These are phyloP conservation scores for Hippocampus kuda DNA, from an alignment of 2,797 vertebrate genomes.

Conservation along the genomic window DNA sequence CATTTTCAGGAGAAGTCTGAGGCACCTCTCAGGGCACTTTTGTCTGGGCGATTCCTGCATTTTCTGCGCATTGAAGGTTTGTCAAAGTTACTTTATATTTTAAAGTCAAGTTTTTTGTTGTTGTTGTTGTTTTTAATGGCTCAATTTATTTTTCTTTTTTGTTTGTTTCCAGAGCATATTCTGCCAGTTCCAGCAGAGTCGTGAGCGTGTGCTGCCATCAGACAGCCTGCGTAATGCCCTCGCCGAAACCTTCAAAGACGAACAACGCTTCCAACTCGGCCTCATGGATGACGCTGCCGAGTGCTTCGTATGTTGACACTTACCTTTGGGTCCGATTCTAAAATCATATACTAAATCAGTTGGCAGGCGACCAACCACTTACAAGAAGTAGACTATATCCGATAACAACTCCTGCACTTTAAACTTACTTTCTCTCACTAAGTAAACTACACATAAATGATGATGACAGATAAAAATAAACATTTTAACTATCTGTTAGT, in stretches of 20 bases:
- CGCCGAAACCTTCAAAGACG: slow-evolving; percentile 94
- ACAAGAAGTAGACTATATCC: not conserved
- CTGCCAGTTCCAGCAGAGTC: slow-evolving; percentile 90
- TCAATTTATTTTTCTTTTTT: no score
- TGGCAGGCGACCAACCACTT: not conserved
- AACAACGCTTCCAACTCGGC: slow-evolving; percentile 94
- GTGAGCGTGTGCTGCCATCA: slow-evolving; percentile 88
- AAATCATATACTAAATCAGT: not conserved
- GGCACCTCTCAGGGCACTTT: slow-evolving; percentile 85
- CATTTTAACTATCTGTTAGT: no score
- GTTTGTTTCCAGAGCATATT: slow-evolving; percentile 77
- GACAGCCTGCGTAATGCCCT: slow-evolving; percentile 90
- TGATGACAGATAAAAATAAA: no score
- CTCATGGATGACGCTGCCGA: slow-evolving; percentile 98
- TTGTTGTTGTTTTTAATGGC: not conserved
- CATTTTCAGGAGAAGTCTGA: slow-evolving; percentile 91
- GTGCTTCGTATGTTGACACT: slow-evolving; percentile 77
- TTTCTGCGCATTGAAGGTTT: slow-evolving; percentile 96
- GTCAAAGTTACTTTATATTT: not conserved
- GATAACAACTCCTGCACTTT: not conserved
- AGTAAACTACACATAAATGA: no score
- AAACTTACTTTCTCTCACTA: no score
- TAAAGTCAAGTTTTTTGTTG: not conserved
- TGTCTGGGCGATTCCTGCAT: slow-evolving; percentile 93
- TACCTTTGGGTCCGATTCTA: slow-evolving; percentile 5